A percentile compares a stretch with the other conserved stretches of the same genome.
Evolutionary conservation across 2,888 invertebrate species (phyloP).

Genomic region (Drosophila stalkeri): DNA sequence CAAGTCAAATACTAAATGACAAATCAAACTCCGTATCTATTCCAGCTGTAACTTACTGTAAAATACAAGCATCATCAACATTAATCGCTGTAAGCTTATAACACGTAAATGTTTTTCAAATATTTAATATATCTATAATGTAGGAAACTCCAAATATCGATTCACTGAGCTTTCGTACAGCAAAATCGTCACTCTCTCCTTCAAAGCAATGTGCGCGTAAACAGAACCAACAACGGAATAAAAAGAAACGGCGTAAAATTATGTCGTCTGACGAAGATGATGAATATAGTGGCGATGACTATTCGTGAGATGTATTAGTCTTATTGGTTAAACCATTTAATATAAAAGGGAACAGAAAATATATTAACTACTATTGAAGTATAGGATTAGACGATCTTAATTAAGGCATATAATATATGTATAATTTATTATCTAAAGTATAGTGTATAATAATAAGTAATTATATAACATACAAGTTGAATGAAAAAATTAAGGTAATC

Average conservation of each 20-base stretch:
- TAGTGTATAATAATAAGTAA: constrained; percentile 52
- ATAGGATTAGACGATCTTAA: constrained; percentile 42
- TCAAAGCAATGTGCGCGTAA: constrained; percentile 64
- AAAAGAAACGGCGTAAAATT: constrained; percentile 86
- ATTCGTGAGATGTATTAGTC: constrained; percentile 70
- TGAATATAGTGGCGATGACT: constrained; percentile 88
- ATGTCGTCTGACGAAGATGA: constrained; percentile 88
- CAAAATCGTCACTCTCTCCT: constrained; percentile 46
- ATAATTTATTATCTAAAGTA: constrained; percentile 51
- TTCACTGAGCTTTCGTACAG: constrained; percentile 36
- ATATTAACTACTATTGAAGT: constrained; percentile 24
- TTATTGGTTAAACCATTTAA: constrained; percentile 42
- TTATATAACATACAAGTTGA: constrained; percentile 23
- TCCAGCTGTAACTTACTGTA: constrained; percentile 48
- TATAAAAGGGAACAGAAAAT: constrained; percentile 21
- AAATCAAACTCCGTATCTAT: constrained; percentile 28
- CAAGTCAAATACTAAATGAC: constrained; percentile 59
- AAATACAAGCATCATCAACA: constrained; percentile 34
- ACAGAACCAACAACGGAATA: constrained; percentile 69
- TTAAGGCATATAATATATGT: constrained; percentile 49
- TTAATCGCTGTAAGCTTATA: constrained; percentile 39
- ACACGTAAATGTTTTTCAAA: neutral
- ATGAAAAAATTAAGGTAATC: constrained; percentile 21
- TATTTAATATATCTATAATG: constrained; percentile 1
- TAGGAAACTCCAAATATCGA: constrained; percentile 45